Evolutionary conservation across 1,140 invertebrate species (phyloP).

Genomic region (Acromyrmex echinatior): DNA sequence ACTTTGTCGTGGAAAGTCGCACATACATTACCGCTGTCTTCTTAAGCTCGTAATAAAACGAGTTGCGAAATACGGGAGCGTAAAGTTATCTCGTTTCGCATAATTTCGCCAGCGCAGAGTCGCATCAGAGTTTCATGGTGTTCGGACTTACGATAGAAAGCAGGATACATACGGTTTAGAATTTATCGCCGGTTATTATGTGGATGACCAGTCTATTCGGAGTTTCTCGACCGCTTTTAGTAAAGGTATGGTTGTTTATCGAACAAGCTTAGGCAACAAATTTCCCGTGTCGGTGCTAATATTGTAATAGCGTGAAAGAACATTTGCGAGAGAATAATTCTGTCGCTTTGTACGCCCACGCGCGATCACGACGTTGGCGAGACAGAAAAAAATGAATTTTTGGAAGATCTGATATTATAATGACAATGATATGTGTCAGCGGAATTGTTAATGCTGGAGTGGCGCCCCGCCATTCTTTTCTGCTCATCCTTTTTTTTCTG

Average conservation of each 20-base stretch:
- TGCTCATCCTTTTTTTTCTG: conserved; percentile 1
- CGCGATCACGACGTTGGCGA: not conserved
- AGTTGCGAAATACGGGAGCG: conserved; percentile 25
- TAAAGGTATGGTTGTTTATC: conserved; percentile 10
- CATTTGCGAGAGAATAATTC: conserved; percentile 15
- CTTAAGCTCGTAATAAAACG: conserved; percentile 19
- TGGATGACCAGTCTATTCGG: conserved; percentile 24
- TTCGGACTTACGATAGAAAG: conserved; percentile 29
- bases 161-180: conserved; percentile 38
- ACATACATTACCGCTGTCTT: not conserved
- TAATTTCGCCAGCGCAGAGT: conserved; percentile 21
- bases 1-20: conserved; percentile 12
- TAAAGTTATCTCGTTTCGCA: conserved; percentile 54
- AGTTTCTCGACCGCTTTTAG: conserved; percentile 22
- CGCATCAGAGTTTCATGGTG: conserved; percentile 34
- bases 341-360: not conserved
- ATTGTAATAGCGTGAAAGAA: not conserved
- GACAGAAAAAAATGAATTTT: not conserved
- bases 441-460: conserved; percentile 63
- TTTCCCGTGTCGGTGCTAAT: not conserved
- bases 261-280: not conserved
- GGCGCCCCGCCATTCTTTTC: conserved; percentile 56
- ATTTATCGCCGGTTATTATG: conserved; percentile 41
- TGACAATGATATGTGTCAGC: conserved; percentile 26
- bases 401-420: conserved; percentile 32